Base-by-base conservation (phyloP, 53 echinoderm and acorn worm species). In the Actinopyga echinites region DNA sequence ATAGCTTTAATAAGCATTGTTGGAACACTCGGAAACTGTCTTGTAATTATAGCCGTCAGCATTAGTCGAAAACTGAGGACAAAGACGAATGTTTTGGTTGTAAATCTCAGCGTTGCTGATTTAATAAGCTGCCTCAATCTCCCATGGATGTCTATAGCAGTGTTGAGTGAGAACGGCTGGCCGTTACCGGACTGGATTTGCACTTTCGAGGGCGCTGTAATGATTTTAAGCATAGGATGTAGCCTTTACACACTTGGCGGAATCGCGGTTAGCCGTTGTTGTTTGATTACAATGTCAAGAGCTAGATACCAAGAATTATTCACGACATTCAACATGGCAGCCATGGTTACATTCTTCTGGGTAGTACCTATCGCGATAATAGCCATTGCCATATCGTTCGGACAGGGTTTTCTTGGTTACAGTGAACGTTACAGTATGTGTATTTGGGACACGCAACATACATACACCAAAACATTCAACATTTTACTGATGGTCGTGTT, bases 171-270 rank as follows among this genome's bases (percentile, higher is more conserved):
- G 43, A 32, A 82, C 42, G 89, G 89, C 9, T 88, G 84, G 84
- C 81, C 63, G 3, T 61, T 95, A 23, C 90, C 92, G 22, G 61
- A 83, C 7, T 90, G 95, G 87, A 87, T 95, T 56, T 95, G 95
- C 38, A 86, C 65, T 65, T 75, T 89, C 30, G 86, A 87, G 23
- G 88, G 91, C 1, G 88, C 86, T 34, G 55, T 86, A 7, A 64
- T 95, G 20, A 88, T 92, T 30, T 67, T 90, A 21, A 91, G 90
- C 29, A 95, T 88, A 15, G 90, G 92, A 0, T 92, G 91, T 6
- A 92, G 95, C 75, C 82, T 95, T 31, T 95, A 95, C 67, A 95
- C 91, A 13, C 84, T 95, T 40, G 95, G 88, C 26, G 92, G 95
- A 5, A 95, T 92, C 4, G 95, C 95, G 10, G 71, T 95, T 12